Evolutionary conservation across 1,140 invertebrate genomes (phyloP), one percentile per base, ranked within the genome.

Genomic region (Trichonephila inaurata): DNA sequence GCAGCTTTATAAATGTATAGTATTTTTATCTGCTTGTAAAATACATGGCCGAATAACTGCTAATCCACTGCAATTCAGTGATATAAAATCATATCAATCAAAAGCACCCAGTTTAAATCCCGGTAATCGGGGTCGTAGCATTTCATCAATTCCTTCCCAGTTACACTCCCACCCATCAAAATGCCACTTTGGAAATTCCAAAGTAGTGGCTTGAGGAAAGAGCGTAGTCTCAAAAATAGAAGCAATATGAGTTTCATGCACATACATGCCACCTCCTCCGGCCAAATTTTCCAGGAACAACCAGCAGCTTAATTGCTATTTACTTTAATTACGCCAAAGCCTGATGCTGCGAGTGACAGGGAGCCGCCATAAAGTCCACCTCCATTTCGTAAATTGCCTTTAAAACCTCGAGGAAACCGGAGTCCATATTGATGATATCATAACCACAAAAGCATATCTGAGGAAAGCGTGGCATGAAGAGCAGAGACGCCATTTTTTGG

Each of bases 391-490:
- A 18, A 85, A 85, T 85, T 85, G 82, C 51, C 60, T 85, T 85
- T 58, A 85, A 85, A 85, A 77, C 19, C 69, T 28, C 28, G 28
- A 85, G 82, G 51, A 85, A 60, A 51, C 8, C 2, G 44, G 51
- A 24, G 44, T 44, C 21, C 82, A 85, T 85, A 85, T 85, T 85
- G 82, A 85, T 85, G 82, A 85, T 44, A 60, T 85, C 82, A 85
- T 85, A 85, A 85, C 58, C 24, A n/a, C n/a, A n/a, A 85, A 60
- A 60, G 82, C 10, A 24, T 58, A 5, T n/a, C 82, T 51, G 24
- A 1, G 44, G 51, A n/a, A n/a, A 4, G 6, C 8, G 6, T 24
- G 21, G 10, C 21, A 14, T 16, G 58, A 24, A 21, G 14, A n/a
- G 58, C 58, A 1, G 44, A 0, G 28, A 18, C 69, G 69, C 69